phyloP scores from a whole-genome alignment of 2,113 vertebrate genomes.

The Ursus arctos region DNA sequence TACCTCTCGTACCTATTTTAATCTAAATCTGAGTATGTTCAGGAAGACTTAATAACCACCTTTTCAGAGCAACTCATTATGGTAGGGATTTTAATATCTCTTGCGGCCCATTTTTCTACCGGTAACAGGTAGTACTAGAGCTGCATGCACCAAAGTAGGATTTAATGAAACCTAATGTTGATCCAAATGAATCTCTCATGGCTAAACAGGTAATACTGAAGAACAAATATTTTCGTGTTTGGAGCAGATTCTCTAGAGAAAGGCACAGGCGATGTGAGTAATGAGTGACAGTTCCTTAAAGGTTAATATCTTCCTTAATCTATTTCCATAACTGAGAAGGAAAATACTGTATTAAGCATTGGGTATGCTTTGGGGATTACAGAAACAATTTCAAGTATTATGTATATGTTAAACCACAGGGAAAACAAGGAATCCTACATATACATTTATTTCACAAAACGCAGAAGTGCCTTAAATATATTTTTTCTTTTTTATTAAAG shows the following conservation, averaged over 20 bases:
- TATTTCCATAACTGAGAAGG: conserved; percentile 88
- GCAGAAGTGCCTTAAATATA: conserved; percentile 84
- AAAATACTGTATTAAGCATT: conserved; percentile 88
- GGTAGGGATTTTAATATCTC: conserved; percentile 67
- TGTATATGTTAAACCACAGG: conserved; percentile 86
- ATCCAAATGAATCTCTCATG: conserved; percentile 86
- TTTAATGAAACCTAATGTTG: conserved; percentile 83
- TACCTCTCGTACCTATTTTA: conserved; percentile 46
- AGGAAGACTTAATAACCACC: conserved; percentile 54
- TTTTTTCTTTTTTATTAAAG: conserved; percentile 86
- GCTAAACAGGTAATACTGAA: conserved; percentile 87
- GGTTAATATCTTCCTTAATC: conserved; percentile 93
- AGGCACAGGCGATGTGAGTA: conserved; percentile 84
- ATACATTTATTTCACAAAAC: conserved; percentile 87
- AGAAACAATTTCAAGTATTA: conserved; percentile 89
- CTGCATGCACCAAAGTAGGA: conserved; percentile 72
- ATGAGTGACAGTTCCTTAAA: conserved; percentile 93
- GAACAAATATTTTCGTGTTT: conserved; percentile 90
- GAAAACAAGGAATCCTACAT: conserved; percentile 82
- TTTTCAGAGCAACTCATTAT: conserved; percentile 70
- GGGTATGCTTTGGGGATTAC: conserved; percentile 90
- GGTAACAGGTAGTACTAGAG: conserved; percentile 74
- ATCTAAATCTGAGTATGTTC: conserved; percentile 58
- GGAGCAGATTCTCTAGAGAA: conserved; percentile 86
- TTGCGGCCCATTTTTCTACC: conserved; percentile 63